Conservation (phyloP, 2,113 vertebrate genomes). For the Onychorhynchus coronatus region DNA sequence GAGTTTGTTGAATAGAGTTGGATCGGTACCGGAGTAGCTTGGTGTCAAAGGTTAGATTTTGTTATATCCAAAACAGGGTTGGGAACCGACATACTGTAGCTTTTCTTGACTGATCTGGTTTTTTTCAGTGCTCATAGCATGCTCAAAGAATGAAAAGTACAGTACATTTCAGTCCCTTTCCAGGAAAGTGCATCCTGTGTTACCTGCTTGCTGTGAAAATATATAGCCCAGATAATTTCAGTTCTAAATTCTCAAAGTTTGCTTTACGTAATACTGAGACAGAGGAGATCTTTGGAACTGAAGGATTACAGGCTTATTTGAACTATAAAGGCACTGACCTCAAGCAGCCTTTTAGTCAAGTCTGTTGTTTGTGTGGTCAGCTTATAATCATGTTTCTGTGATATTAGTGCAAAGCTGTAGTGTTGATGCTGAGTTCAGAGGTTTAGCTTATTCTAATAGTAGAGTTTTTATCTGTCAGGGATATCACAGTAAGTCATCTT, state of each 20-base stretch:
- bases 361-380: neutral
- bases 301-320: constrained; percentile 21
- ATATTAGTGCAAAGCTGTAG: neutral
- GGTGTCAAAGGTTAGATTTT: neutral
- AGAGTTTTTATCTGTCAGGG: neutral
- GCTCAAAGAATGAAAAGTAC: neutral
- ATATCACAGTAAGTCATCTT: neutral
- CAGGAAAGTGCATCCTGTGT: neutral
- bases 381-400: neutral
- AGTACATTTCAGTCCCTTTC: neutral
- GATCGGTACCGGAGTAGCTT: neutral
- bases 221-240: neutral
- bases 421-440: neutral
- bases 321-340: constrained; percentile 14
- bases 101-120: neutral
- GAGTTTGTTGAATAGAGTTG: neutral
- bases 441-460: neutral
- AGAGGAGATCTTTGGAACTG: neutral
- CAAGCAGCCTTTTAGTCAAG: neutral
- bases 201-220: neutral
- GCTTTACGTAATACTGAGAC: neutral
- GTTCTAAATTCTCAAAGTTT: neutral
- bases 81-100: neutral
- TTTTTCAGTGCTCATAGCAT: neutral
- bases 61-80: neutral